These are phyloP conservation scores for Callospermophilus lateralis DNA, from an alignment of 2,113 vertebrate genomes.

Conservation along the genomic window DNA sequence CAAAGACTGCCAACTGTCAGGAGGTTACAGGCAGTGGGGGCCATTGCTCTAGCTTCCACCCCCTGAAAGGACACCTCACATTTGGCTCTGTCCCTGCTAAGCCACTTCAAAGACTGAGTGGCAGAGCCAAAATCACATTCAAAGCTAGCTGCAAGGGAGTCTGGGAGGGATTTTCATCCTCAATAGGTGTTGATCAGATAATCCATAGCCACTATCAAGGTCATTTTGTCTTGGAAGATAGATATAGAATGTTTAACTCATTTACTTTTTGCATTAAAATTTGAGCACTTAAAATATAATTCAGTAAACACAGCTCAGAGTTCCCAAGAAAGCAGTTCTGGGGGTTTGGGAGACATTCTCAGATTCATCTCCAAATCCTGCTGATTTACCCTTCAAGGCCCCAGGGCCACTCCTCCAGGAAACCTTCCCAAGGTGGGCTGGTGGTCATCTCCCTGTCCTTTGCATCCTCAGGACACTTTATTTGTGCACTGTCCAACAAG, in stretches of 20 bases:
- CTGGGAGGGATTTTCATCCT: background rate
- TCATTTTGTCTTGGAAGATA: slow-evolving; percentile 10
- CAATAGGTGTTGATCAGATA: background rate
- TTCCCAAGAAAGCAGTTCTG: background rate
- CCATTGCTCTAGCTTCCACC: background rate
- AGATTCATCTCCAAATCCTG: slow-evolving; percentile 10
- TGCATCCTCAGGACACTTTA: background rate
- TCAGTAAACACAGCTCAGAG: background rate
- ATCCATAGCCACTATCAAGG: background rate
- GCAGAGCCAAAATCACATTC: background rate
- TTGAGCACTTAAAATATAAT: background rate
- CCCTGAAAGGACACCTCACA: background rate
- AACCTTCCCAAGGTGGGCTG: background rate
- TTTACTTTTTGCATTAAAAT: slow-evolving; percentile 7
- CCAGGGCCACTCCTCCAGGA: background rate
- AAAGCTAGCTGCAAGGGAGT: slow-evolving; percentile 46
- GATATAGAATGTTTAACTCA: background rate
- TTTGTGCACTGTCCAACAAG: background rate
- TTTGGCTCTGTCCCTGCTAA: background rate
- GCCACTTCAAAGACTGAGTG: background rate
- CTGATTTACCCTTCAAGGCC: background rate
- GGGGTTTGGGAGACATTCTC: background rate
- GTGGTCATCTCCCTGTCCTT: background rate
- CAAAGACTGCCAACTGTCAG: background rate
- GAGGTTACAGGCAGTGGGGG: background rate